phyloP scores from a whole-genome alignment of 2,888 invertebrate genomes.

The Cantharis rustica region DNA sequence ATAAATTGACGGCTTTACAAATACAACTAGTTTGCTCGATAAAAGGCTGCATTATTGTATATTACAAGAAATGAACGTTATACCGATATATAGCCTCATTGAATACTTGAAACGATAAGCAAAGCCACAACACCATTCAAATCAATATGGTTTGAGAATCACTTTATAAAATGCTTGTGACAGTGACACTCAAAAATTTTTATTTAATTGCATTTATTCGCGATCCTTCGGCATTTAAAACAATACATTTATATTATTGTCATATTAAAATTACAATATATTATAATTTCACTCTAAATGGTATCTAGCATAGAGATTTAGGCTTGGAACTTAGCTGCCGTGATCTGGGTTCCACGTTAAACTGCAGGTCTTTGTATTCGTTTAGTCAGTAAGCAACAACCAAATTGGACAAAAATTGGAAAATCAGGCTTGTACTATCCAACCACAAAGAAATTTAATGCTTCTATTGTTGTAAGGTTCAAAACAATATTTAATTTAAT shows the following conservation, averaged over 20 bases:
- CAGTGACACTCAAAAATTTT: conserved; percentile 9
- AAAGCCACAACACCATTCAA: conserved; percentile 34
- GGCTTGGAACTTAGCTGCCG: no score
- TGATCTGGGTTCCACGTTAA: no score
- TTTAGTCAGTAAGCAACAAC: no score
- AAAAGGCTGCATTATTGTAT: conserved; percentile 34
- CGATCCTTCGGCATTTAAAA: not conserved
- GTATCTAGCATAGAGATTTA: no score
- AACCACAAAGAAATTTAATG: not conserved
- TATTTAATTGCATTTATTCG: not conserved
- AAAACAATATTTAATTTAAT: not conserved
- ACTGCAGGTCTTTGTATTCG: no score
- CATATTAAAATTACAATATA: no score
- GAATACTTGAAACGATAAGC: conserved; percentile 36
- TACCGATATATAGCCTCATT: conserved; percentile 39
- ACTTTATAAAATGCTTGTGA: conserved; percentile 17
- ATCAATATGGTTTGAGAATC: conserved; percentile 37
- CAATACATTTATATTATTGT: no score
- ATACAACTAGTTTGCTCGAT: conserved; percentile 22
- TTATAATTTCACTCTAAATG: no score
- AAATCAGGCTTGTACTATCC: no score
- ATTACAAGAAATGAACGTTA: conserved; percentile 35
- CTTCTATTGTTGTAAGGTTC: not conserved
- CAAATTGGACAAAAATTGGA: no score
- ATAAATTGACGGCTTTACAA: conserved; percentile 8